Percentiles rank a stretch among this genome's conserved stretches.
These are phyloP conservation scores for Dicranocentrus wangi DNA, from an alignment of 2,888 invertebrate species.

Conservation along the genomic window DNA sequence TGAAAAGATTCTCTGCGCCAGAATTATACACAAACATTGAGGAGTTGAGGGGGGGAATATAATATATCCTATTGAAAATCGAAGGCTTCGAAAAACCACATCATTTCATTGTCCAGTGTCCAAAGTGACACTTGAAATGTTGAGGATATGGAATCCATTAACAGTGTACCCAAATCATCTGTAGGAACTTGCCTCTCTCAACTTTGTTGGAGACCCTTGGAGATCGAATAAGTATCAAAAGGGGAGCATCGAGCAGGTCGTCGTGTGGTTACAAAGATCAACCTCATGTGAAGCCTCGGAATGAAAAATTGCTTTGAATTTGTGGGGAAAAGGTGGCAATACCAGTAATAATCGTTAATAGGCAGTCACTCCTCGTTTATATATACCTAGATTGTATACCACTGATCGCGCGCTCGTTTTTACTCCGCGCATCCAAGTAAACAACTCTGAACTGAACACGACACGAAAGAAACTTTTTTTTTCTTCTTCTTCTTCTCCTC, in stretches of 20 bases:
- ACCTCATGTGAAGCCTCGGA: slow-evolving; percentile 61
- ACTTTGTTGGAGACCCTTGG: slow-evolving; percentile 42
- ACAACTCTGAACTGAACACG: slow-evolving; percentile 2
- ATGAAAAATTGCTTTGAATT: slow-evolving; percentile 63
- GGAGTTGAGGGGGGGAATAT: too few species aligned
- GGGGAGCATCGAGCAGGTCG: slow-evolving; percentile 3
- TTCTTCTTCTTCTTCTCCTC: background rate
- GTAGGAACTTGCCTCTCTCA: too few species aligned
- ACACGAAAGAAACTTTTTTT: background rate
- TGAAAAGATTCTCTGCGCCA: too few species aligned
- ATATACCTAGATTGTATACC: background rate
- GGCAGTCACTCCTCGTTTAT: slow-evolving; percentile 30
- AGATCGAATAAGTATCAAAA: slow-evolving; percentile 40
- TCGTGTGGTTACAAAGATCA: slow-evolving; percentile 45
- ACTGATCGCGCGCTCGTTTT: background rate
- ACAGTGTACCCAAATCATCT: too few species aligned
- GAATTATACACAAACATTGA: too few species aligned
- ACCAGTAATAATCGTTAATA: slow-evolving; percentile 51
- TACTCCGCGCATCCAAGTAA: slow-evolving; percentile 9
- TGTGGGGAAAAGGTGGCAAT: slow-evolving; percentile 56
- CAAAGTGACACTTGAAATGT: slow-evolving; percentile 52
- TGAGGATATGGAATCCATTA: too few species aligned
- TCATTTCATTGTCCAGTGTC: slow-evolving; percentile 42
- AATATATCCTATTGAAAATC: slow-evolving; percentile 55
- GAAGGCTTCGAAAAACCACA: slow-evolving; percentile 51